Evolutionary conservation across 2,797 vertebrate species (phyloP).

Genomic region (Platalea minor): DNA sequence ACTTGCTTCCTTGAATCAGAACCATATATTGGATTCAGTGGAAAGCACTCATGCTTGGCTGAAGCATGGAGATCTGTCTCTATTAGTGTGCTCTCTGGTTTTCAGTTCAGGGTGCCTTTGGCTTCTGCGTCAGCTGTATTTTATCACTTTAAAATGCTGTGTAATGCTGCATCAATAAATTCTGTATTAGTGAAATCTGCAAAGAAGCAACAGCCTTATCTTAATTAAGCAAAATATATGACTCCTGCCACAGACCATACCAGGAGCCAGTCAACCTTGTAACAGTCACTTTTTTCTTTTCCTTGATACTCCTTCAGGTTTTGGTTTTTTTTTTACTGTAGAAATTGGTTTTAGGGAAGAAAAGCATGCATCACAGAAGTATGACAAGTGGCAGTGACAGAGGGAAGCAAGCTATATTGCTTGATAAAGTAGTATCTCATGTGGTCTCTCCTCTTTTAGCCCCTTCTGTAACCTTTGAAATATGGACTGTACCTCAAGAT

Average conservation of each 20-base stretch:
- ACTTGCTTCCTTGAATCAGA: neutral
- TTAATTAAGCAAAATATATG: constrained; percentile 69
- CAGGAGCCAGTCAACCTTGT: constrained; percentile 15
- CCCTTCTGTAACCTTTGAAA: neutral
- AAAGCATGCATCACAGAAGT: neutral
- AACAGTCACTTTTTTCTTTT: neutral
- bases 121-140: constrained; percentile 19
- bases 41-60: neutral
- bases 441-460: neutral
- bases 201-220: constrained; percentile 61
- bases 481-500: neutral
- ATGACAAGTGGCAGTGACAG: neutral
- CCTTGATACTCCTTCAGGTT: neutral
- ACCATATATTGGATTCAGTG: neutral
- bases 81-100: constrained; percentile 12
- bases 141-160: constrained; percentile 46
- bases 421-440: neutral
- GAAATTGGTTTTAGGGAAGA: neutral
- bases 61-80: constrained; percentile 34
- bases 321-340: neutral
- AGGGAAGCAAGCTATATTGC: neutral
- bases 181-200: constrained; percentile 55
- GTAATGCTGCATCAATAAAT: constrained; percentile 49
- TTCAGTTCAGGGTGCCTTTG: constrained; percentile 49
- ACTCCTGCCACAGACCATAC: constrained; percentile 36